Evolutionary conservation across 2,888 invertebrate species (phyloP).

Genomic region (Griposia aprilina): DNA sequence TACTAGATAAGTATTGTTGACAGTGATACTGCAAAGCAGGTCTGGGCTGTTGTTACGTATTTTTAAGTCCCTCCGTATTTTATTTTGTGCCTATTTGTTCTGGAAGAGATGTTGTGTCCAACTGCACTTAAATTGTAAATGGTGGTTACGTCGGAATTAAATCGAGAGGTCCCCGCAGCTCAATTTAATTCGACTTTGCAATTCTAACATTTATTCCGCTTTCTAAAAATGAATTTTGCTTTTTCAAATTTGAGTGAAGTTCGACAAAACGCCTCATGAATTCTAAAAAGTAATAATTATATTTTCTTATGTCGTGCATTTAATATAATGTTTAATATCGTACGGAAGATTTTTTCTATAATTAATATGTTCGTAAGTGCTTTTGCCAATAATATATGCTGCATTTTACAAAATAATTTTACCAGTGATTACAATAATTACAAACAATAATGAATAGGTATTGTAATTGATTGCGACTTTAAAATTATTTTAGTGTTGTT

Average conservation of each 20-base stretch:
- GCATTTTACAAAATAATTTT: constrained; percentile 58
- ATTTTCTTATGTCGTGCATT: constrained; percentile 61
- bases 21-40: constrained; percentile 89
- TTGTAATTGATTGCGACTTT: constrained; percentile 56
- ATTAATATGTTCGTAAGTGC: constrained; percentile 68
- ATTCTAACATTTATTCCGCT: constrained; percentile 78
- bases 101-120: constrained; percentile 88
- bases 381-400: constrained; percentile 64
- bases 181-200: constrained; percentile 76
- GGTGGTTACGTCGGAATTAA: constrained; percentile 83
- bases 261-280: constrained; percentile 85
- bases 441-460: constrained; percentile 43
- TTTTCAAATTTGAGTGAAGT: constrained; percentile 88
- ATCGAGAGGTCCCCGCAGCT: constrained; percentile 69
- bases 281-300: constrained; percentile 50
- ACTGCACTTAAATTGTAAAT: constrained; percentile 90
- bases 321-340: constrained; percentile 57
- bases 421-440: constrained; percentile 63
- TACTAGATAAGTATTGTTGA: constrained; percentile 87
- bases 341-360: constrained; percentile 63
- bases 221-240: constrained; percentile 80
- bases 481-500: constrained; percentile 81
- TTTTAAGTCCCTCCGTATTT: constrained; percentile 87
- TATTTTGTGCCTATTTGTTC: constrained; percentile 73
- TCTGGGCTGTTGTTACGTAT: constrained; percentile 89